Percentiles rank a stretch among this genome's conserved stretches.
Evolutionary conservation across 2,113 vertebrate species (phyloP).

Genomic region (Sigmodon hispidus): DNA sequence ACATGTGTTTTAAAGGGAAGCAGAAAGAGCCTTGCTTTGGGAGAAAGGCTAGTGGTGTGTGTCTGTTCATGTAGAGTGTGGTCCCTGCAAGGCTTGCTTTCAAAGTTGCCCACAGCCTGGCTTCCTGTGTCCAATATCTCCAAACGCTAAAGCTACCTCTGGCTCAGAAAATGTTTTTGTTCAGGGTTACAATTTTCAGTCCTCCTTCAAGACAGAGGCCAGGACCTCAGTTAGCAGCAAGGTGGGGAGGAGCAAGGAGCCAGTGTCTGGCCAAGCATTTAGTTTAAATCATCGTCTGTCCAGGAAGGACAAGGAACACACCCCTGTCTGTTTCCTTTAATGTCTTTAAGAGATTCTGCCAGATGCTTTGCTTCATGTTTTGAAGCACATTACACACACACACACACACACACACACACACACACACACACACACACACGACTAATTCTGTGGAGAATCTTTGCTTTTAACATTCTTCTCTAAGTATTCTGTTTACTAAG

Average conservation of each 20-base stretch:
- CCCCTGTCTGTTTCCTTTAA: background rate
- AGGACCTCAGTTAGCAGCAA: background rate
- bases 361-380: constrained; percentile 17
- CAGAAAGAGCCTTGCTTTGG: constrained; percentile 36
- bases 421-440: too few relatives aligned
- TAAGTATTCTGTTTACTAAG: constrained; percentile 5
- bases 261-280: background rate
- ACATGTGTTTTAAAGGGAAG: background rate
- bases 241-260: background rate
- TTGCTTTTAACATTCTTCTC: constrained; percentile 49
- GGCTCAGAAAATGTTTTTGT: background rate
- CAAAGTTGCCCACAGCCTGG: background rate
- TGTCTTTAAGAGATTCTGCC: constrained; percentile 1
- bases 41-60: background rate
- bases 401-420: too few relatives aligned
- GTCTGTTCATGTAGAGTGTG: background rate
- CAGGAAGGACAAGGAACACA: background rate
- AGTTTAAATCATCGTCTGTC: background rate
- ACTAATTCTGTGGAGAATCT: constrained; percentile 38
- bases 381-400: constrained; percentile 12
- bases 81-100: constrained; percentile 17
- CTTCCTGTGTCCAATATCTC: background rate
- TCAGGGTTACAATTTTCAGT: background rate
- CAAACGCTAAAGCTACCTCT: background rate
- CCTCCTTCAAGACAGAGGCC: background rate